Conservation (phyloP, 2,797 vertebrate species). For the Simalia tracyae region DNA sequence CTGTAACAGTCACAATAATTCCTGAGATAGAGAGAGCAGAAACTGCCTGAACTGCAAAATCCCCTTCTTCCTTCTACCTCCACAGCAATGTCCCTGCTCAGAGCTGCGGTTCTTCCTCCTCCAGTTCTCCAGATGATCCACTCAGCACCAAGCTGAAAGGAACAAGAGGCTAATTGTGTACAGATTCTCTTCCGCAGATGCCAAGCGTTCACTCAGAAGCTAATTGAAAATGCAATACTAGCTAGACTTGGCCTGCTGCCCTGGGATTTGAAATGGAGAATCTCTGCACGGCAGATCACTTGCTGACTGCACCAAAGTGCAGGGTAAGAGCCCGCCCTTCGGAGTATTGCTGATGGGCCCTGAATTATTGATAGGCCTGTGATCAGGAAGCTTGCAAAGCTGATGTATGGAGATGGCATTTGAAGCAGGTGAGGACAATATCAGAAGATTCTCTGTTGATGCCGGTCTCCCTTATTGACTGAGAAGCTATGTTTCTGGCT, state of each 20-base stretch:
- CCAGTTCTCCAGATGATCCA: conserved; percentile 68
- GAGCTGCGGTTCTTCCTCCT: conserved; percentile 43
- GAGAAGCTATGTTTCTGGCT: background rate
- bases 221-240: conserved; percentile 83
- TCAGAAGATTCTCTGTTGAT: background rate
- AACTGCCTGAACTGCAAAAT: conserved; percentile 53
- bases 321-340: conserved; percentile 83
- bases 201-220: conserved; percentile 80
- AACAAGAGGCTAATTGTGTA: conserved; percentile 81
- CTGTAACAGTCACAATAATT: conserved; percentile 69
- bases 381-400: conserved; percentile 78
- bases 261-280: conserved; percentile 80
- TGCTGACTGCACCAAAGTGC: conserved; percentile 81
- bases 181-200: conserved; percentile 74
- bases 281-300: conserved; percentile 80
- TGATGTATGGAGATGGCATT: conserved; percentile 62
- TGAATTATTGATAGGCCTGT: conserved; percentile 88
- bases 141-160: conserved; percentile 71
- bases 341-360: conserved; percentile 80
- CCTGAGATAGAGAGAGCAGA: conserved; percentile 65
- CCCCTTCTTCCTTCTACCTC: conserved; percentile 71
- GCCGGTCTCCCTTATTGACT: background rate
- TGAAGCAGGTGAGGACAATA: conserved; percentile 44
- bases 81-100: conserved; percentile 66
- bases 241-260: conserved; percentile 75